Base-by-base conservation (phyloP, 2,113 vertebrate species). In the Crotalus helleri region DNA sequence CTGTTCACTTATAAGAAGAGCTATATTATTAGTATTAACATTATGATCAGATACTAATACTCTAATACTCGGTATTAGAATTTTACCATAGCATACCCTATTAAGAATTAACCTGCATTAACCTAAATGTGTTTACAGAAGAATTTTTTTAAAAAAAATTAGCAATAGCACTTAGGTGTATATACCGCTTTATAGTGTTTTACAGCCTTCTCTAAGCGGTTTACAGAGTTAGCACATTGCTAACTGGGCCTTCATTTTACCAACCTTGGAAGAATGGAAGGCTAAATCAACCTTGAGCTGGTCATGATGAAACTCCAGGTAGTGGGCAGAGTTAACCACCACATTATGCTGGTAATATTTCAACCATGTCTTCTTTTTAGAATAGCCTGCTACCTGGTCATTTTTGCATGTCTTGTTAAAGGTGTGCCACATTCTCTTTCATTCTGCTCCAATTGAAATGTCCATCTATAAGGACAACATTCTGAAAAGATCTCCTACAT, bases 21-120 rank as follows among this genome's bases (percentile, higher is more conserved):
- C 55, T 93, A 26, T 87, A 46, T 91, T 87, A 87, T 90, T 86
- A 15, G 29, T 29, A n/a, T 55, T 91, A 87, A 93, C 89, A 58
- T 90, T 88, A 51, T 74, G 49, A 15, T 54, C 33, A n/a, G 23
- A 10, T 39, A 74, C n/a, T 54, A n/a, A 19, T 85, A 29, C n/a
- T 90, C 46, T 54, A n/a, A 19, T 85, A 29, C n/a, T 90, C 46
- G 21, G 24, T 49, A 46, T 87, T 5, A 55, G 23, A n/a, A n/a
- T 53, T 58, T 58, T 33, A 64, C 6, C 55, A 49, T 85, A 46
- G 21, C 21, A 39, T n/a, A 12, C 57, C 51, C 54, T 91, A 87
- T 46, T 91, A 19, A 57, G 74, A 21, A 23, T 74, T 21, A 15
- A 15, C 64, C 33, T 24, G 51, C 55, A 88, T 88, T 44, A n/a